Base-by-base conservation (phyloP, 2,113 vertebrate genomes). In the Crotalus tigris region DNA sequence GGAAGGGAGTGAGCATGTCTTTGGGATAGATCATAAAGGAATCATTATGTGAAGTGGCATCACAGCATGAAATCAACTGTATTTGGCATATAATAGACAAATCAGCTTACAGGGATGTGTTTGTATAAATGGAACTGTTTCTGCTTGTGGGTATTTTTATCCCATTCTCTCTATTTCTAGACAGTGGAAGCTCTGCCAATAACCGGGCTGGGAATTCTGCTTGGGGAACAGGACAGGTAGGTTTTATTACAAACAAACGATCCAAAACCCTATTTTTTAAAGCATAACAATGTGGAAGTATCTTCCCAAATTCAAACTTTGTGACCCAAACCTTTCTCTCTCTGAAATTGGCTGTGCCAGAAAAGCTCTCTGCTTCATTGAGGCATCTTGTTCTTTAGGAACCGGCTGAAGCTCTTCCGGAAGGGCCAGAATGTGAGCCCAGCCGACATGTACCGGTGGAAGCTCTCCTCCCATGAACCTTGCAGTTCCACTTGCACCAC, bases 401-500 rank as follows among this genome's bases (percentile, higher is more conserved):
- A 97, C 96, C 98, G 99, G 97, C 98, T 98, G 95, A 99, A 98
- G 96, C 96, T 98, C 94, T 95, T 98, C 26, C 98, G 98, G 95
- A 99, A 99, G 97, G 98, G 98, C 96, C 98, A 98, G 94, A 99
- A 98, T 85, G 97, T 99, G 97, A 99, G 99, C 93, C 96, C 99
- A 0, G 99, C 99, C 2, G 99, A 99, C 97, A 99, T 99, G 99
- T 99, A 99, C 97, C 98, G 99, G 93, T 99, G 99, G 99, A 99
- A 99, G 92, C 98, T 99, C 19, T 99, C 99, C 1, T 99, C 99
- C 15, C 99, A 99, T 1, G 99, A 99, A 97, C 99, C 99, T 86
- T 99, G 99, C 98, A 99, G 99, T 89, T 98, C 99, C 97, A 99
- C 99, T 85, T 99, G 99, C 94, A 99, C 99, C 88, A 99, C 99